A percentile compares a stretch with the other conserved stretches of the same genome.
phyloP scores from a whole-genome alignment of 2,113 vertebrate genomes.

The Taxidea taxus region DNA sequence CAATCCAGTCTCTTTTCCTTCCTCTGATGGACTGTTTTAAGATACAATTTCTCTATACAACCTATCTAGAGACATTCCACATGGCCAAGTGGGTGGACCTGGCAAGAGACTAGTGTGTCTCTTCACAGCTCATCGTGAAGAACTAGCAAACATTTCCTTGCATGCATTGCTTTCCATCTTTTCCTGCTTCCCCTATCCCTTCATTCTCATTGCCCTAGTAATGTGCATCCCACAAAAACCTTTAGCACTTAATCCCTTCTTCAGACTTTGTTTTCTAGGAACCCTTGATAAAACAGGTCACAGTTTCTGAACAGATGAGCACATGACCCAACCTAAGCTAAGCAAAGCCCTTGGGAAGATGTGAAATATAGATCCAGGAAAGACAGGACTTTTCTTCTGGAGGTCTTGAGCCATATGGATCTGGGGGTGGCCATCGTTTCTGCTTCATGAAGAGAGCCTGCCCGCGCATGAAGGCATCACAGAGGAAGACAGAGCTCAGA shows the following conservation, averaged over 20 bases:
- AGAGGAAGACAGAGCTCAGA: neutral
- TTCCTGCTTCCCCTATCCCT: neutral
- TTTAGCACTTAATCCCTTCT: neutral
- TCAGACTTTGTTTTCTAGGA: conserved; percentile 2
- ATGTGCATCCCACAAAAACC: neutral
- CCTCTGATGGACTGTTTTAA: neutral
- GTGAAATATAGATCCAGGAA: neutral
- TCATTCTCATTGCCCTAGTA: neutral
- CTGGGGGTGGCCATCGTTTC: neutral
- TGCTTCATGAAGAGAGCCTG: neutral
- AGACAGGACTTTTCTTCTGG: neutral
- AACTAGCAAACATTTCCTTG: neutral
- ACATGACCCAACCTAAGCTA: neutral
- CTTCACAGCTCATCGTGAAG: neutral
- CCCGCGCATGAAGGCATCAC: neutral
- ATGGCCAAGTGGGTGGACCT: neutral
- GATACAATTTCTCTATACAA: neutral
- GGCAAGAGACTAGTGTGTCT: neutral
- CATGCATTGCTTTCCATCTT: neutral
- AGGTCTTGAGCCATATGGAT: neutral
- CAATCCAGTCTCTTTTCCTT: neutral
- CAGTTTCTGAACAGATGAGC: neutral
- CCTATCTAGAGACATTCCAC: neutral
- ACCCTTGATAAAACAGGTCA: neutral
- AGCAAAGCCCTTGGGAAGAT: conserved; percentile 17